Base-by-base conservation (phyloP, 1,140 invertebrate species). In the Tetraneura akinire region DNA sequence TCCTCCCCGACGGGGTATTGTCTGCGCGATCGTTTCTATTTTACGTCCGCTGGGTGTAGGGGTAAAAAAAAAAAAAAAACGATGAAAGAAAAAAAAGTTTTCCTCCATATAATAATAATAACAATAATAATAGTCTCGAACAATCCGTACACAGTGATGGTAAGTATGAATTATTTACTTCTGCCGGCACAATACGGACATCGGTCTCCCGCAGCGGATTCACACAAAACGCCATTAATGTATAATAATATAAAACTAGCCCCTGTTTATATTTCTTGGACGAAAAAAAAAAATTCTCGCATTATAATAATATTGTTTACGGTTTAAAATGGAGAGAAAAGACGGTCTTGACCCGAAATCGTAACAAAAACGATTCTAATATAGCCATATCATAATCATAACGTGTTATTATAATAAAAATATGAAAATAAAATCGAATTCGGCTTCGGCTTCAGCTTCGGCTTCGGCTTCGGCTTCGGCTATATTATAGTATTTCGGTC, bases 91-190 rank as follows among this genome's bases (percentile, higher is more conserved):
- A 64, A 32, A 53, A 73, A 73, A 73, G 32, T 32, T 73, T 57
- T 53, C 29, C 29, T 73, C 53, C 10, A n/a, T n/a, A n/a, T n/a
- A n/a, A n/a, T n/a, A n/a, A n/a, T n/a, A n/a, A n/a, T n/a, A n/a
- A n/a, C n/a, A n/a, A n/a, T n/a, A n/a, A n/a, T n/a, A n/a, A n/a
- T 29, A 53, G 45, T 53, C 47, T 13, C 9, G 45, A n/a, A 49
- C 3, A 8, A 37, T 29, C 26, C 13, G 18, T 2, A 29, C 26
- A 55, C 70, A n/a, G 29, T 18, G 5, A 10, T 14, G 47, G 18
- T 73, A 73, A 55, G 47, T 55, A 73, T 73, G 70, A 73, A 73
- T 73, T 73, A 73, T 73, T 73, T 51, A 73, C 70, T 73, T 73
- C 47, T n/a, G 29, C 23, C 10, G 29, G 29, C 49, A 51, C 26